A percentile compares a stretch with the other conserved stretches of the same genome.
phyloP scores from a whole-genome alignment of 2,797 vertebrate species.

The Hippopotamyrus pictus region DNA sequence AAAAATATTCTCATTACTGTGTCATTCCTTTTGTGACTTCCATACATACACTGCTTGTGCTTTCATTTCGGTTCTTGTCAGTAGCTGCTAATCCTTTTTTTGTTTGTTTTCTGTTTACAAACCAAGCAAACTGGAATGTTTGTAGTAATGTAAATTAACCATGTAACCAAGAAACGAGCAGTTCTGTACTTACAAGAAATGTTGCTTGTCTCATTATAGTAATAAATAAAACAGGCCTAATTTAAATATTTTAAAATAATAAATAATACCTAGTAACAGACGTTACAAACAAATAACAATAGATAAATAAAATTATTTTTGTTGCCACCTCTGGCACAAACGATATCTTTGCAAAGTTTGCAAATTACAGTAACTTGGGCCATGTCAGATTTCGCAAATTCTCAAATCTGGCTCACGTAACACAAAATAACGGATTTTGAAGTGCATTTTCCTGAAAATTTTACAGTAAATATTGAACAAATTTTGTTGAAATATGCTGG shows the following conservation, averaged over 20 bases:
- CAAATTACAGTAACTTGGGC: neutral
- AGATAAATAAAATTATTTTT: too few relatives aligned
- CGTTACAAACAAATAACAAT: neutral
- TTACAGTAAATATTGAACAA: neutral
- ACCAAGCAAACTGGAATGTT: neutral
- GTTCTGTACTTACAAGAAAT: neutral
- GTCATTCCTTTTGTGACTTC: too few relatives aligned
- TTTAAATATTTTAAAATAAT: neutral
- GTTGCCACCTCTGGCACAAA: too few relatives aligned
- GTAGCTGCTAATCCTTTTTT: neutral
- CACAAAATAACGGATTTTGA: neutral
- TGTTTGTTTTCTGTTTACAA: neutral
- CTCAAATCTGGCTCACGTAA: neutral
- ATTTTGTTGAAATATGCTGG: neutral
- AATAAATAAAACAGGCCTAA: neutral
- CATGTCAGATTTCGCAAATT: neutral
- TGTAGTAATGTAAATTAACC: neutral
- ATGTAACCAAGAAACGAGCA: neutral
- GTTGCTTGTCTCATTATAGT: neutral
- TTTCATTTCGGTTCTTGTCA: too few relatives aligned
- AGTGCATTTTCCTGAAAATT: neutral
- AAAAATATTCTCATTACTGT: too few relatives aligned
- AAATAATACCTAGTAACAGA: neutral
- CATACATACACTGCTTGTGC: too few relatives aligned
- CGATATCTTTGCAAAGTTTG: neutral